A percentile compares a stretch with the other conserved stretches of the same genome.
These are phyloP conservation scores for Ceyx margarethae DNA, from an alignment of 2,113 vertebrate species.

Conservation along the genomic window DNA sequence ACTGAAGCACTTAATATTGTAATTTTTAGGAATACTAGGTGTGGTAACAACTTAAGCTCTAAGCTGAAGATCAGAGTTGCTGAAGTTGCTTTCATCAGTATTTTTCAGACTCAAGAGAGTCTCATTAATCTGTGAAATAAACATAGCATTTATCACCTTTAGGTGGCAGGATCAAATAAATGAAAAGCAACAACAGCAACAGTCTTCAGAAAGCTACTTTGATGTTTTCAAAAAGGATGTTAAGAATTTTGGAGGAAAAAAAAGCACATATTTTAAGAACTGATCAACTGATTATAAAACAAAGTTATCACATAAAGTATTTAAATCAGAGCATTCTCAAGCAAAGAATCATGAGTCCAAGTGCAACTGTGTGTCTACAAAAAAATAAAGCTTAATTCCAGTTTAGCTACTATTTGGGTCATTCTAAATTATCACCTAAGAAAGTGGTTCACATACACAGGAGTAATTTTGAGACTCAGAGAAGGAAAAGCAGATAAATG, in stretches of 20 bases:
- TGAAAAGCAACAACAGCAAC: background rate
- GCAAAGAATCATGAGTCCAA: background rate
- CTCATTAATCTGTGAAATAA: background rate
- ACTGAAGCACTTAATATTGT: background rate
- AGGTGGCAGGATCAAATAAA: background rate
- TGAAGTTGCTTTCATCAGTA: background rate
- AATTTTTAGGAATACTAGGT: background rate
- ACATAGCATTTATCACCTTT: background rate
- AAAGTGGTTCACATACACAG: slow-evolving; percentile 6
- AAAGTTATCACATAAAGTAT: background rate
- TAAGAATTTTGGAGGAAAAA: background rate
- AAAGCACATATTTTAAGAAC: background rate
- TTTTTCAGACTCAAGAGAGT: background rate
- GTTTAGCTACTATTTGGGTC: background rate
- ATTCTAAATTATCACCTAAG: background rate
- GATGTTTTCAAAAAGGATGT: background rate
- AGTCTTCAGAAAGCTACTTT: background rate
- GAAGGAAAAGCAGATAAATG: background rate
- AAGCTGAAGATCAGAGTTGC: background rate
- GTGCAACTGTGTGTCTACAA: background rate
- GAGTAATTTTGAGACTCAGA: background rate
- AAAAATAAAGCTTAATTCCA: background rate
- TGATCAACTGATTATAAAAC: background rate
- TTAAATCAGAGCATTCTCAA: background rate
- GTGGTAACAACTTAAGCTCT: background rate